These are phyloP conservation scores for Drosophila setifemur DNA, from an alignment of 1,140 invertebrate genomes.

Conservation along the genomic window DNA sequence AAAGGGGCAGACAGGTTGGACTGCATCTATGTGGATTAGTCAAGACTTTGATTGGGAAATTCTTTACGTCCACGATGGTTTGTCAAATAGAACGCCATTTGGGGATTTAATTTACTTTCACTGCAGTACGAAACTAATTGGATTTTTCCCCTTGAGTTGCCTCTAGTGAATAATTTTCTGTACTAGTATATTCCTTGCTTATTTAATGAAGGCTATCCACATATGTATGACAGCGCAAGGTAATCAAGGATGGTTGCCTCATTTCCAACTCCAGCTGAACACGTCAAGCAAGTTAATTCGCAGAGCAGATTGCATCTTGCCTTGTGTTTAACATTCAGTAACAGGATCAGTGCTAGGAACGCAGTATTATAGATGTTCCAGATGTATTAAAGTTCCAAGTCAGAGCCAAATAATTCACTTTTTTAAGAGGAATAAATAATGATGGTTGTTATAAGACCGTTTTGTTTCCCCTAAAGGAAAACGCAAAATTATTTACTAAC, in stretches of 20 bases:
- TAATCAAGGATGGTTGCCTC: slow-evolving; percentile 32
- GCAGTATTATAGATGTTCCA: too few species aligned
- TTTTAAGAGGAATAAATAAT: too few species aligned
- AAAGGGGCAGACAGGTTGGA: slow-evolving; percentile 27
- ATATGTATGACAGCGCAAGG: slow-evolving; percentile 40
- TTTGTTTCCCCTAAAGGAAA: too few species aligned
- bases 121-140: slow-evolving; percentile 8
- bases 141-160: not conserved
- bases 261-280: slow-evolving; percentile 17
- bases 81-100: slow-evolving; percentile 26
- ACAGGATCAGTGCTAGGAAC: too few species aligned
- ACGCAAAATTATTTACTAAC: not conserved
- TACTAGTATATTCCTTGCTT: not conserved
- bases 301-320: not conserved
- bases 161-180: not conserved
- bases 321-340: too few species aligned
- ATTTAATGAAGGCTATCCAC: slow-evolving; percentile 19
- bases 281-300: slow-evolving; percentile 29
- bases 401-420: too few species aligned
- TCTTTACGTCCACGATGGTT: slow-evolving; percentile 6
- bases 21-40: slow-evolving; percentile 48
- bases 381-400: too few species aligned
- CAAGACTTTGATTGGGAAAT: slow-evolving; percentile 44
- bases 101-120: slow-evolving; percentile 27
- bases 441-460: too few species aligned